Conservation (phyloP, 1,140 invertebrate genomes). For the Habropoda laboriosa region DNA sequence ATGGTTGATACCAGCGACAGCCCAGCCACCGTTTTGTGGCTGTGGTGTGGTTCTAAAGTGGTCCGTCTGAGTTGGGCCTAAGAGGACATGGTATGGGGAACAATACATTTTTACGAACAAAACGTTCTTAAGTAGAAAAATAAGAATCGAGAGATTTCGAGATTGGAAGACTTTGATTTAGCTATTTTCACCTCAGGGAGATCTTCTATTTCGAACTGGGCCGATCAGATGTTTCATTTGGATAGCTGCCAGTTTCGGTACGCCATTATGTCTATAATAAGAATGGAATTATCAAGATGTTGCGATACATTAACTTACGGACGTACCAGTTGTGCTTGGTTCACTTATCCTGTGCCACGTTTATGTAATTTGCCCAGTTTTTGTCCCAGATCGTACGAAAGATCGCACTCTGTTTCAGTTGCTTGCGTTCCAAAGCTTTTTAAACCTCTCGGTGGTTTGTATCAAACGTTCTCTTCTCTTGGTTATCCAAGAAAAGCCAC, state of each 20-base stretch:
- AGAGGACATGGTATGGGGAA: too few relatives aligned
- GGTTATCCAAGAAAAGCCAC: too few relatives aligned
- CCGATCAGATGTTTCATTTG: constrained; percentile 48
- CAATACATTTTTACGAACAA: background rate
- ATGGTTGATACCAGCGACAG: too few relatives aligned
- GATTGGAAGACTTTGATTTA: constrained; percentile 28
- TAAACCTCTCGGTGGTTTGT: too few relatives aligned
- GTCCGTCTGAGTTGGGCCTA: too few relatives aligned
- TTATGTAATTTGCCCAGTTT: background rate
- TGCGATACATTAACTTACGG: constrained; percentile 40
- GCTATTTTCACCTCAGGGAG: constrained; percentile 30
- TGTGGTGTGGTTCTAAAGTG: too few relatives aligned
- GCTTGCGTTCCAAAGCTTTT: too few relatives aligned
- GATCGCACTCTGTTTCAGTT: too few relatives aligned
- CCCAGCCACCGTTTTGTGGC: too few relatives aligned
- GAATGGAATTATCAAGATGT: constrained; percentile 53
- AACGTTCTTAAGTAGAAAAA: background rate
- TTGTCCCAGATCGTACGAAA: background rate
- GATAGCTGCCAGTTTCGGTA: constrained; percentile 26
- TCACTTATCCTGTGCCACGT: background rate
- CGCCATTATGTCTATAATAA: constrained; percentile 48
- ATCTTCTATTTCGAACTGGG: constrained; percentile 47
- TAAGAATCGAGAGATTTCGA: background rate
- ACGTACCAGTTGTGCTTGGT: background rate
- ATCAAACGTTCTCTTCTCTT: too few relatives aligned